Percentiles rank a stretch among this genome's conserved stretches.
Conservation (phyloP, 2,113 vertebrate genomes). For the Pagrus major region DNA sequence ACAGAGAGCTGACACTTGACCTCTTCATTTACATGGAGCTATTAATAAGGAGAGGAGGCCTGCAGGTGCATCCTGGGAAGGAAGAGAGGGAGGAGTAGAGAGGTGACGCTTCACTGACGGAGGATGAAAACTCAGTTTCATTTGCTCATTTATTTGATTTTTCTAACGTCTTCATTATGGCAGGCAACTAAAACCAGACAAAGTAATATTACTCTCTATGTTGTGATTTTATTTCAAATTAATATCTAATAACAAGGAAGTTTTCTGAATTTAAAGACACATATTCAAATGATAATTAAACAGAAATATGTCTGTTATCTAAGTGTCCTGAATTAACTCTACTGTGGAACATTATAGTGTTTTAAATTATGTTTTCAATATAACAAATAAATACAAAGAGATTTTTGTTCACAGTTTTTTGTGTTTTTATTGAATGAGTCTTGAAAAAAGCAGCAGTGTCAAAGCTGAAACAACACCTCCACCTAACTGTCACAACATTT, state of each 20-base stretch:
- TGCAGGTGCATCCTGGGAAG: slow-evolving; percentile 55
- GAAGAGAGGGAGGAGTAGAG: background rate
- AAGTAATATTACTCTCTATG: background rate
- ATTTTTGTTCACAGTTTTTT: too few species aligned
- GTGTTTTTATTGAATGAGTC: background rate
- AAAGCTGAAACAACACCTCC: slow-evolving; percentile 29
- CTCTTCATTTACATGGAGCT: slow-evolving; percentile 44
- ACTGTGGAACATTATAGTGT: too few species aligned
- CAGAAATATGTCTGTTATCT: background rate
- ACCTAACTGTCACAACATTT: slow-evolving; percentile 4
- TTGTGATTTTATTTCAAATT: background rate
- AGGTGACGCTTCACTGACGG: too few species aligned
- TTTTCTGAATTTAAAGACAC: background rate
- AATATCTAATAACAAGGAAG: background rate
- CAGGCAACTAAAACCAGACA: too few species aligned
- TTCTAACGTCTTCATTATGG: too few species aligned
- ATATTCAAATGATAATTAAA: background rate
- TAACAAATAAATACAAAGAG: too few species aligned
- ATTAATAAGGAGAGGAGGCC: slow-evolving; percentile 23
- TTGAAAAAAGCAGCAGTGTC: background rate
- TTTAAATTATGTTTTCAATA: too few species aligned
- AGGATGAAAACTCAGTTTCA: too few species aligned
- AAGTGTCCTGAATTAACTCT: too few species aligned
- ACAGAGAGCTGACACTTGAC: slow-evolving; percentile 4
- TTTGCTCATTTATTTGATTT: too few species aligned